These are phyloP conservation scores for Spinus olivaceus DNA, from an alignment of 2,797 vertebrate genomes.

Conservation along the genomic window DNA sequence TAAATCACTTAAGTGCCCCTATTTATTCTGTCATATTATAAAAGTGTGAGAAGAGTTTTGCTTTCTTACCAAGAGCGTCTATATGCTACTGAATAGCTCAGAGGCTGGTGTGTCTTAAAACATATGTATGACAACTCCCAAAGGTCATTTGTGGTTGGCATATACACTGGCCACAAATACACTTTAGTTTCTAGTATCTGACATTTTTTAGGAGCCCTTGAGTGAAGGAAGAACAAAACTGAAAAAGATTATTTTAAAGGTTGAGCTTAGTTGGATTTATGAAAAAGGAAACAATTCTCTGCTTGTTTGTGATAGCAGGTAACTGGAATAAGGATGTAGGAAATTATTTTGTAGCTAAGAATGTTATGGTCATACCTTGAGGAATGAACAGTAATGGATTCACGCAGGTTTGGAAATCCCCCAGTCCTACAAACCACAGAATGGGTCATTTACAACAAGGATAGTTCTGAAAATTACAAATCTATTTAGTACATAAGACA, in stretches of 20 bases:
- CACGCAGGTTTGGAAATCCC: conserved; percentile 53
- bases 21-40: background rate
- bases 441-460: conserved; percentile 20
- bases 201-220: background rate
- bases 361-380: conserved; percentile 42
- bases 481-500: background rate
- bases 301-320: background rate
- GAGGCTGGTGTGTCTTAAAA: background rate
- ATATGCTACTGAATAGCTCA: background rate
- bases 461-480: background rate
- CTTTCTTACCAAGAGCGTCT: background rate
- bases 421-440: conserved; percentile 60
- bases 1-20: background rate
- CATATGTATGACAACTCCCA: background rate
- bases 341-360: background rate
- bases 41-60: background rate
- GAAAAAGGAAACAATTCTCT: background rate
- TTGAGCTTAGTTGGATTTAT: background rate
- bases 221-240: background rate
- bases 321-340: background rate
- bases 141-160: background rate
- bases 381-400: conserved; percentile 47
- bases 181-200: background rate
- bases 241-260: background rate
- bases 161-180: background rate